Evolutionary conservation across 2,797 vertebrate species (phyloP).

Genomic region (Philypnodon macrostomus): DNA sequence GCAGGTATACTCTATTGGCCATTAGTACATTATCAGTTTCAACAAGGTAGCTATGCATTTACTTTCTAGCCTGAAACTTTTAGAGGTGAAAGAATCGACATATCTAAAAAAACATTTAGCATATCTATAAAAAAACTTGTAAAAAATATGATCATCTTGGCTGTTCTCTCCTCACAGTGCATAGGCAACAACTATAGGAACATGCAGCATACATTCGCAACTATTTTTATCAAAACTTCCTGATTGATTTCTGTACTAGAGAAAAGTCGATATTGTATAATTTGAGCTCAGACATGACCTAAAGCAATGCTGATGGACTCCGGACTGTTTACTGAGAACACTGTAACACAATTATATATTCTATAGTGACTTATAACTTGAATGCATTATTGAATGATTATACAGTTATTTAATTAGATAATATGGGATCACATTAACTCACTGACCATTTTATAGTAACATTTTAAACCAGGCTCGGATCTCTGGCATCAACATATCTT

Average conservation of each 20-base stretch:
- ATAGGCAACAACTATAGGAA: neutral
- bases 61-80: too few species aligned
- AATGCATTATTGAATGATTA: neutral
- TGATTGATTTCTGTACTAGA: neutral
- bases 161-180: neutral
- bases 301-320: neutral
- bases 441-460: too few species aligned
- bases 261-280: slow-evolving; percentile 12
- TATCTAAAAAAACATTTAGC: too few species aligned
- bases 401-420: too few species aligned
- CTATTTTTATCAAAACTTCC: slow-evolving; percentile 4
- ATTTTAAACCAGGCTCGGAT: too few species aligned
- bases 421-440: too few species aligned
- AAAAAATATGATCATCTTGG: neutral
- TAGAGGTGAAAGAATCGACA: too few species aligned
- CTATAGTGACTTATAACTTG: neutral
- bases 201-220: neutral
- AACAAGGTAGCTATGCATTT: too few species aligned
- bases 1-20: too few species aligned
- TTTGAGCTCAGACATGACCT: slow-evolving; percentile 4
- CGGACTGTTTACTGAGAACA: neutral
- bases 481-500: too few species aligned
- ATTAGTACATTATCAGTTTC: too few species aligned
- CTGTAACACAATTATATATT: neutral
- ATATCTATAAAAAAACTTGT: too few species aligned